Evolutionary conservation across 2,113 vertebrate species (phyloP).

Genomic region (Gallinago undulata): DNA sequence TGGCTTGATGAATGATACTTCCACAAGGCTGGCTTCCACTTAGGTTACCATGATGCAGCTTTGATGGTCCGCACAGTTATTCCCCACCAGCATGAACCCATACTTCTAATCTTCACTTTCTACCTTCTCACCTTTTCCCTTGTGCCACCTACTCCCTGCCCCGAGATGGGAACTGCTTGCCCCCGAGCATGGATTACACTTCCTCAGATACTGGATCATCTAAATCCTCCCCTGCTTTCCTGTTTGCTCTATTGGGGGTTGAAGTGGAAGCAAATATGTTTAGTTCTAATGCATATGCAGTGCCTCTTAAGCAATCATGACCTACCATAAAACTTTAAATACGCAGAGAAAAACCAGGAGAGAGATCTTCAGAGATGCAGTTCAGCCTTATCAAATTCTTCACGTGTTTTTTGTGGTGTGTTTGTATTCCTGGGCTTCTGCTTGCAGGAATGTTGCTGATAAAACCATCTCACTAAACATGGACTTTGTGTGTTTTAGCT

Average conservation of each 20-base stretch:
- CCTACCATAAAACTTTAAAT: constrained; percentile 57
- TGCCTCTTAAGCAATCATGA: background rate
- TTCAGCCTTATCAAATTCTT: constrained; percentile 62
- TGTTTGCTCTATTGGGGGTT: background rate
- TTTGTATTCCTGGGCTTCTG: constrained; percentile 54
- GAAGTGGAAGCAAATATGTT: background rate
- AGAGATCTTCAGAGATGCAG: constrained; percentile 3
- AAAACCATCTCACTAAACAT: constrained; percentile 34
- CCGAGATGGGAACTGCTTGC: background rate
- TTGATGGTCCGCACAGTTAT: background rate
- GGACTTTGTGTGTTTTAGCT: constrained; percentile 20
- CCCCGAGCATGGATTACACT: background rate
- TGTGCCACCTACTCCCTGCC: background rate
- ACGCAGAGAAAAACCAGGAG: constrained; percentile 47
- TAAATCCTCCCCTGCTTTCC: background rate
- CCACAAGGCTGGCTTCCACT: background rate
- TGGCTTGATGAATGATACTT: background rate
- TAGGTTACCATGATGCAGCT: background rate
- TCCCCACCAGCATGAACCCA: background rate
- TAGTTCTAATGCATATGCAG: background rate
- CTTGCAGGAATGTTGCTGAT: constrained; percentile 61
- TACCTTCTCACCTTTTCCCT: background rate
- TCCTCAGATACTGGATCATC: background rate
- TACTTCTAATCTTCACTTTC: background rate
- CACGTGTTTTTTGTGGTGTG: constrained; percentile 49